Percentiles rank a stretch among this genome's conserved stretches.
Conservation (phyloP, 2,797 vertebrate genomes). For the Astyanax mexicanus region DNA sequence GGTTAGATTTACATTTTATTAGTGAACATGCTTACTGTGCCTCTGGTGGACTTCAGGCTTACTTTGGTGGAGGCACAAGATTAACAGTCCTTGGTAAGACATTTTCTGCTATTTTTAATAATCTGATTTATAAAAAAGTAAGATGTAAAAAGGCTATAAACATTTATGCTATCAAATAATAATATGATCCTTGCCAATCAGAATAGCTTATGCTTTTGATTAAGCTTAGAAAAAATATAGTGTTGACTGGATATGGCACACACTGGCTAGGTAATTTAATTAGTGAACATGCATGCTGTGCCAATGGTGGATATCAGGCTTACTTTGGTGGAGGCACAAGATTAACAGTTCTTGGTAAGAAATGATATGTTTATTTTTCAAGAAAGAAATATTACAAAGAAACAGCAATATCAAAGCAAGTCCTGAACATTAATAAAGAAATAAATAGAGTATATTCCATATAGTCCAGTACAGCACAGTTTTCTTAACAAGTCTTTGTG, state of each 20-base stretch:
- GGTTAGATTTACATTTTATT: not conserved
- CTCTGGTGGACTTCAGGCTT: conserved; percentile 20
- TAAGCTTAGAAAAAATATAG: not conserved
- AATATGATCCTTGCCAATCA: too few species aligned
- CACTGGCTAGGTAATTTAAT: not conserved
- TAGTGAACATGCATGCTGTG: conserved; percentile 41
- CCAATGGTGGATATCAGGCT: conserved; percentile 13
- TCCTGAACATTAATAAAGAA: too few species aligned
- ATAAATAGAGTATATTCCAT: too few species aligned
- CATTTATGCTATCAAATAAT: too few species aligned
- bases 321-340: conserved; percentile 66
- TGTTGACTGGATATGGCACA: not conserved
- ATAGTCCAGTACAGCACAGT: too few species aligned
- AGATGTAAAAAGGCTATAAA: too few species aligned
- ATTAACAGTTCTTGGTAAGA: conserved; percentile 69
- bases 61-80: conserved; percentile 65
- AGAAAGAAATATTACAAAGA: too few species aligned
- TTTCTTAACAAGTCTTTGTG: too few species aligned
- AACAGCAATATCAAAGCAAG: too few species aligned
- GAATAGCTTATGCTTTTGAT: too few species aligned
- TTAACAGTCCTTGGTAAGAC: conserved; percentile 70
- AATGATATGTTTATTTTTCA: not conserved
- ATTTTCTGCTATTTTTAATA: not conserved
- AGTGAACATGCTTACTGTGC: conserved; percentile 39
- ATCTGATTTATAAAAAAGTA: too few species aligned